Percentiles rank a stretch among this genome's conserved stretches.
Conservation (phyloP, 2,888 invertebrate genomes). For the Caradrina kadenii region DNA sequence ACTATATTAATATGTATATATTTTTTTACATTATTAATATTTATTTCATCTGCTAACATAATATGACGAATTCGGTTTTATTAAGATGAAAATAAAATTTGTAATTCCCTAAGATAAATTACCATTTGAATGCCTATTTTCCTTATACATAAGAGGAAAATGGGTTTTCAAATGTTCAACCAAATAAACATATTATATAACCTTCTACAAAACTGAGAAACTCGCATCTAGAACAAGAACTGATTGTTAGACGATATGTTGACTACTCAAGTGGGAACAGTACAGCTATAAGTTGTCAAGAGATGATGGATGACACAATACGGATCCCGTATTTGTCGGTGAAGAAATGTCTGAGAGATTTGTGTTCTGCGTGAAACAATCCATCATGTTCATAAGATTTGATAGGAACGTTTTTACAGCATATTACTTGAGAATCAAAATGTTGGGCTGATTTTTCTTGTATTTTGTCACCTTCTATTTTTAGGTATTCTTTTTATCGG, state of each 20-base stretch:
- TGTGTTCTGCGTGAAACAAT: slow-evolving; percentile 54
- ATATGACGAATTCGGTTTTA: too few species aligned
- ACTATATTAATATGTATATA: too few species aligned
- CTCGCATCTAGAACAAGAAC: slow-evolving; percentile 45
- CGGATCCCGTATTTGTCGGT: slow-evolving; percentile 53
- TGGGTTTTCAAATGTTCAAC: not conserved
- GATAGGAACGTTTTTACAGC: slow-evolving; percentile 31
- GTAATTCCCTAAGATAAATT: slow-evolving; percentile 12
- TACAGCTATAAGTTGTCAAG: slow-evolving; percentile 57
- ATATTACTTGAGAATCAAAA: slow-evolving; percentile 43
- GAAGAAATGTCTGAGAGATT: slow-evolving; percentile 56
- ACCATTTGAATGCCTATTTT: slow-evolving; percentile 16
- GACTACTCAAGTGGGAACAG: slow-evolving; percentile 45
- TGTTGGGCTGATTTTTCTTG: slow-evolving; percentile 3
- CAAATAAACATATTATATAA: slow-evolving; percentile 3
- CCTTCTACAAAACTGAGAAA: slow-evolving; percentile 27
- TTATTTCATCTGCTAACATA: too few species aligned
- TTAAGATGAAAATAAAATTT: too few species aligned
- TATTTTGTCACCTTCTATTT: slow-evolving; percentile 1
- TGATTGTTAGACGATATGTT: slow-evolving; percentile 60
- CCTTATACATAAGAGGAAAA: not conserved
- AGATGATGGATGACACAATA: slow-evolving; percentile 61
- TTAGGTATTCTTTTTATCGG: too few species aligned
- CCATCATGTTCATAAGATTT: slow-evolving; percentile 47
- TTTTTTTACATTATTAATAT: too few species aligned